Percentiles rank a stretch among this genome's conserved stretches.
phyloP scores from a whole-genome alignment of 92 coral and sea anemone species.

The Parazoanthus darwini region DNA sequence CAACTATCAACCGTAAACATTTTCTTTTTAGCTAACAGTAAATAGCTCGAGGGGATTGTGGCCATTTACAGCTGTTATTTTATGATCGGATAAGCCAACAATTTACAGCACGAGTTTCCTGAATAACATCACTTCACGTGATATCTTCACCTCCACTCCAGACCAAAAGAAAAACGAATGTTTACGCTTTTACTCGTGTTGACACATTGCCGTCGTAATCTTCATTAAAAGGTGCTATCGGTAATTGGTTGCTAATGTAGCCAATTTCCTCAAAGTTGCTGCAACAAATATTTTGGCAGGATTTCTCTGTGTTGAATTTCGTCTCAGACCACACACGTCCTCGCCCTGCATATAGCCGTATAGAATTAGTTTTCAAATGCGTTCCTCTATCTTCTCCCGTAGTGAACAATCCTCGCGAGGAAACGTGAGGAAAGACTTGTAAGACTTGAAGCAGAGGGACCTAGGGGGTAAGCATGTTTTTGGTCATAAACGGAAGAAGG shows the following conservation, averaged over 20 bases:
- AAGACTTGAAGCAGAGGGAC: background rate
- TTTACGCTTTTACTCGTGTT: constrained; percentile 22
- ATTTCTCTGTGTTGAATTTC: background rate
- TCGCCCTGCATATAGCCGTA: background rate
- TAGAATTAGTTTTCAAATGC: too few species aligned
- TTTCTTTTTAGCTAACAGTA: constrained; percentile 2
- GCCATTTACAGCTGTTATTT: background rate
- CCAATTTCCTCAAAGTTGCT: constrained; percentile 34
- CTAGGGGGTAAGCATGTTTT: background rate
- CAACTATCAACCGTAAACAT: background rate
- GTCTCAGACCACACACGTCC: constrained; percentile 32
- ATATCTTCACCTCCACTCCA: background rate
- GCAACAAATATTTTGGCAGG: constrained; percentile 20
- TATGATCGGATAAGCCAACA: background rate
- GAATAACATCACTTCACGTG: background rate
- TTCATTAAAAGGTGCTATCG: constrained; percentile 40
- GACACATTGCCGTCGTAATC: constrained; percentile 26
- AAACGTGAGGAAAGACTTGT: background rate
- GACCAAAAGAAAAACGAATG: constrained; percentile 28
- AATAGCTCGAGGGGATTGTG: background rate
- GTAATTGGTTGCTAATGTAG: constrained; percentile 35
- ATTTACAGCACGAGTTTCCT: background rate
- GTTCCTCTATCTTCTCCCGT: background rate
- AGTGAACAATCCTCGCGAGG: background rate
- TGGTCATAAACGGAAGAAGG: too few species aligned